Percentiles rank a stretch among this genome's conserved stretches.
Evolutionary conservation across 2,797 vertebrate species (phyloP).

Genomic region (Argyrosomus regius): DNA sequence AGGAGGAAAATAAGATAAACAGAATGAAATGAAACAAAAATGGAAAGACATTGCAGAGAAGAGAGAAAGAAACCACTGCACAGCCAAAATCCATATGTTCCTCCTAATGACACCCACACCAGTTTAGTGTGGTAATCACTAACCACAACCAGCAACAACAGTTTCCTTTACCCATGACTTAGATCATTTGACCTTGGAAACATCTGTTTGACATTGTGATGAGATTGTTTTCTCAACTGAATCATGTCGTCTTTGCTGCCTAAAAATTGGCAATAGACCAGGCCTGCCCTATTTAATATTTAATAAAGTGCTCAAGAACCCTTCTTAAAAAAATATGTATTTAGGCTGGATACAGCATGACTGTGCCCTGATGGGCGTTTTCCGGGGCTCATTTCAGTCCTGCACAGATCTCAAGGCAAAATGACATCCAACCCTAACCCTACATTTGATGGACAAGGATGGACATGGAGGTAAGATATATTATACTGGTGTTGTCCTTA

Average conservation of each 20-base stretch:
- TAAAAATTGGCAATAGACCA: background rate
- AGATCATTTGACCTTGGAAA: background rate
- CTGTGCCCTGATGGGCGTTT: background rate
- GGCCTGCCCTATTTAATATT: too few species aligned
- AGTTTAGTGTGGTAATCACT: background rate
- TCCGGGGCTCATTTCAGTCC: background rate
- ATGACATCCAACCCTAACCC: background rate
- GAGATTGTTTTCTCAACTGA: background rate
- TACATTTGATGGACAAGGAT: background rate
- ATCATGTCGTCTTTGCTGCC: background rate
- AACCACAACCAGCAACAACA: background rate
- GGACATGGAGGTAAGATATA: too few species aligned
- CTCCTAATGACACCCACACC: background rate
- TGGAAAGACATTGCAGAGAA: background rate
- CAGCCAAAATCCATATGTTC: background rate
- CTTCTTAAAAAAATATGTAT: background rate
- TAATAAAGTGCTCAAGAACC: background rate
- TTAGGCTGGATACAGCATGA: background rate
- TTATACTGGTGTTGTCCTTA: background rate
- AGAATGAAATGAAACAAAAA: constrained; percentile 4
- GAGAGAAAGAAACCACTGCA: background rate
- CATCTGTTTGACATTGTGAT: background rate
- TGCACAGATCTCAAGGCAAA: background rate
- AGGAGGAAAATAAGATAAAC: background rate
- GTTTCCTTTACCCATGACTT: background rate